Percentiles rank a stretch among this genome's conserved stretches.
Evolutionary conservation across 1,140 invertebrate genomes (phyloP).

Genomic region (Lethrus apterus): DNA sequence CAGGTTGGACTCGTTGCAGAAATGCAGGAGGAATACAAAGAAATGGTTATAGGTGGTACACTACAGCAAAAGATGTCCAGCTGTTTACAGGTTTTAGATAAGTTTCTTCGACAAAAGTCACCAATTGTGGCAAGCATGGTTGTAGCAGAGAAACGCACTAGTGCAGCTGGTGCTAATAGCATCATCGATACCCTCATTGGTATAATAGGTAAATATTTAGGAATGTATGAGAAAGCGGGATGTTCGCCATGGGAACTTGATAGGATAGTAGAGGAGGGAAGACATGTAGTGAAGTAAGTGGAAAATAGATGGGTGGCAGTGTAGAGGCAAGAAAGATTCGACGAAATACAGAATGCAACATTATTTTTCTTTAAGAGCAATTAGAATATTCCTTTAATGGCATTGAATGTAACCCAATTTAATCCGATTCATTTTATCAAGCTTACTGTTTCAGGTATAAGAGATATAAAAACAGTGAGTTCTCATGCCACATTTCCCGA

Average conservation of each 20-base stretch:
- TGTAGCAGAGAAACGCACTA: conserved; percentile 61
- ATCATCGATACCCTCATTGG: neutral
- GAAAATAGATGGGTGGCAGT: too few species aligned
- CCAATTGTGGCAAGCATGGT: conserved; percentile 81
- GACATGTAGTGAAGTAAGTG: too few species aligned
- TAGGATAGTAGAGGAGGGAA: too few species aligned
- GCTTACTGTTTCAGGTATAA: conserved; percentile 32
- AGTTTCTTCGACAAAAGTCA: conserved; percentile 80
- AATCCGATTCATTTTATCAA: too few species aligned
- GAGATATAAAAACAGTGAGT: conserved; percentile 53
- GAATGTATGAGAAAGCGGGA: too few species aligned
- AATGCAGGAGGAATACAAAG: conserved; percentile 71
- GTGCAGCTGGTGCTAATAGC: conserved; percentile 43
- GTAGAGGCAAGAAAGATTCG: too few species aligned
- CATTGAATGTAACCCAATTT: too few species aligned
- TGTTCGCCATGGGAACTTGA: too few species aligned
- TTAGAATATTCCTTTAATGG: too few species aligned
- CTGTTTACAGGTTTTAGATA: conserved; percentile 65
- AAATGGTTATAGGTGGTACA: conserved; percentile 65
- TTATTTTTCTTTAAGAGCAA: too few species aligned
- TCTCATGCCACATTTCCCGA: conserved; percentile 67
- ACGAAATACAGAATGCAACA: too few species aligned
- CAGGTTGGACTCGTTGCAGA: conserved; percentile 63
- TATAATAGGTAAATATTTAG: conserved; percentile 6
- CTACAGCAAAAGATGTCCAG: conserved; percentile 75